phyloP scores from a whole-genome alignment of 23 tunicate genomes.

The Styela plicata region DNA sequence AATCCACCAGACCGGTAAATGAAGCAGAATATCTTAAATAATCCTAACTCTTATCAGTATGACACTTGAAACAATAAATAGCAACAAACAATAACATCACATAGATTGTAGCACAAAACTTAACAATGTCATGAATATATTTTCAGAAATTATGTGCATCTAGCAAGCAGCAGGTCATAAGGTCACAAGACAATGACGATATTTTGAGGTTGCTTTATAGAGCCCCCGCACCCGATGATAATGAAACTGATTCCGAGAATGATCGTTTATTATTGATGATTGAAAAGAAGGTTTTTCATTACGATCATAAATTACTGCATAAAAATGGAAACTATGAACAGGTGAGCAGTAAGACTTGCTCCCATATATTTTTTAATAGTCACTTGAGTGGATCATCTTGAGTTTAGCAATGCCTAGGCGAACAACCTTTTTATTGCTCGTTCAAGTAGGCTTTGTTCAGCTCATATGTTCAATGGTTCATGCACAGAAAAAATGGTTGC shows the following conservation, averaged over 20 bases:
- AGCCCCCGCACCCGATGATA: neutral
- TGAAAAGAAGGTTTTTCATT: conserved; percentile 67
- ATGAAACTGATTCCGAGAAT: conserved; percentile 11
- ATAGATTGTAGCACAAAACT: neutral
- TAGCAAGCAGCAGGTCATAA: conserved; percentile 50
- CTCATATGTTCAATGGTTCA: no score
- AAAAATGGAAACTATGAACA: conserved; percentile 38
- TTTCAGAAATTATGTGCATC: conserved; percentile 54
- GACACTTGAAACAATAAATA: no score
- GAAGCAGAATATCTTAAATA: no score
- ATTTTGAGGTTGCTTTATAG: conserved; percentile 10
- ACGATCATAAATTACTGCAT: conserved; percentile 40
- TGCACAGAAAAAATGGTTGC: no score
- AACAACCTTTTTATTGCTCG: neutral
- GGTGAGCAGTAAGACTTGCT: no score
- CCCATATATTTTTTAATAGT: no score
- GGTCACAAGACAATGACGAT: conserved; percentile 42
- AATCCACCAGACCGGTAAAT: no score
- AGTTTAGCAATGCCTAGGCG: neutral
- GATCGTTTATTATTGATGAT: conserved; percentile 39
- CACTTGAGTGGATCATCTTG: neutral
- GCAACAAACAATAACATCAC: neutral
- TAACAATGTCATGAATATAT: neutral
- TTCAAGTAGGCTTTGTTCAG: no score
- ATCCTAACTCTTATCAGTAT: no score